Conservation (phyloP, 2,113 vertebrate species). For the Piliocolobus tephrosceles region DNA sequence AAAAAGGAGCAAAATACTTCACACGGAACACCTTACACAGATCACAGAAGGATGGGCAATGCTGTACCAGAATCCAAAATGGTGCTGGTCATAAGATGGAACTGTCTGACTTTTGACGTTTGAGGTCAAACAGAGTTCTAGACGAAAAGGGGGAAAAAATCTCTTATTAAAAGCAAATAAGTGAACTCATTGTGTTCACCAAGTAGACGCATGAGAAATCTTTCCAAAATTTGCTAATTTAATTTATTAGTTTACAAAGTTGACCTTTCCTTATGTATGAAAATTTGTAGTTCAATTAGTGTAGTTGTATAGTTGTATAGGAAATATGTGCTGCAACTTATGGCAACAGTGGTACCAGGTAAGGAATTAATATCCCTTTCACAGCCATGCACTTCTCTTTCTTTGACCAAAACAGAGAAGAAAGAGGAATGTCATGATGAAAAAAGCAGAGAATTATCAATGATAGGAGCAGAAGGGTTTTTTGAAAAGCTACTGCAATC, state of each 20-base stretch:
- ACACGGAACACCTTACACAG: slow-evolving; percentile 89
- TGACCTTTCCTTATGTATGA: not conserved
- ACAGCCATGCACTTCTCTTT: not conserved
- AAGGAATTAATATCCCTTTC: not conserved
- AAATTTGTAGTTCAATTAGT: not conserved
- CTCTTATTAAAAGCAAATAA: slow-evolving; percentile 42
- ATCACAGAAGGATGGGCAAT: slow-evolving; percentile 92
- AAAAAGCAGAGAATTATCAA: not conserved
- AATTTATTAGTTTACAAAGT: slow-evolving; percentile 10
- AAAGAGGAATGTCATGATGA: not conserved
- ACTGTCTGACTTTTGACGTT: slow-evolving; percentile 96
- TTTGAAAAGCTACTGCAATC: not conserved
- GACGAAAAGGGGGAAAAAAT: not conserved
- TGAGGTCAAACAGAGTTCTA: slow-evolving; percentile 97
- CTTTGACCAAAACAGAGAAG: slow-evolving; percentile 30
- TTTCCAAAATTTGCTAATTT: slow-evolving; percentile 36
- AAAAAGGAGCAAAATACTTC: not conserved
- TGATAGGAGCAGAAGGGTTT: not conserved
- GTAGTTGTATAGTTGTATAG: not conserved
- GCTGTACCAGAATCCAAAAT: slow-evolving; percentile 96
- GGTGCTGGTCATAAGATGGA: slow-evolving; percentile 90
- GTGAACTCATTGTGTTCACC: slow-evolving; percentile 21
- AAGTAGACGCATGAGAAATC: not conserved
- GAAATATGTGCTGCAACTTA: not conserved
- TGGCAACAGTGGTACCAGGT: not conserved